Evolutionary conservation across 2,888 invertebrate species (phyloP).

Genomic region (Agrotis clavis): DNA sequence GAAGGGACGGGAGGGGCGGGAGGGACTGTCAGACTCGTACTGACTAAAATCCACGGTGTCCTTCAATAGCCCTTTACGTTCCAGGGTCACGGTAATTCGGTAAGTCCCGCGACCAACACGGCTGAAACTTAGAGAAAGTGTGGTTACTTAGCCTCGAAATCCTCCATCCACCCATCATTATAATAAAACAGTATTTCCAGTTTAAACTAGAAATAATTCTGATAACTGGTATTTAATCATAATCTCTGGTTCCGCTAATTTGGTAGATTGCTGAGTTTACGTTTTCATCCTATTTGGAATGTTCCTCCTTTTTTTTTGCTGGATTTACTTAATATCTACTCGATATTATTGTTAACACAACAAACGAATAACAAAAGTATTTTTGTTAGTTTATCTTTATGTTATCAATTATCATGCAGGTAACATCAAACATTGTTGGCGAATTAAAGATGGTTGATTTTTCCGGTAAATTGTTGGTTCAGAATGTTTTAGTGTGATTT

Average conservation of each 20-base stretch:
- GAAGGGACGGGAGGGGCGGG: too few relatives aligned
- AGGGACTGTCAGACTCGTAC: too few relatives aligned
- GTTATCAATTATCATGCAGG: conserved; percentile 44
- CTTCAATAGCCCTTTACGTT: too few relatives aligned
- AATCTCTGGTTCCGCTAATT: too few relatives aligned
- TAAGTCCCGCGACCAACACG: too few relatives aligned
- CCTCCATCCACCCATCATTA: too few relatives aligned
- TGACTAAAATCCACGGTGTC: too few relatives aligned
- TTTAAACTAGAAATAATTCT: background rate
- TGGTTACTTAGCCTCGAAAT: too few relatives aligned
- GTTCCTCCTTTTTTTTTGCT: conserved; percentile 20
- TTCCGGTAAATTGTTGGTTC: conserved; percentile 16
- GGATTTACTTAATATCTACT: conserved; percentile 19
- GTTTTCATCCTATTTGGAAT: too few relatives aligned
- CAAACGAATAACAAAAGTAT: conserved; percentile 30
- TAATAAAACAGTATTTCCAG: background rate
- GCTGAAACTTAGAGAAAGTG: too few relatives aligned
- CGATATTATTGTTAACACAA: background rate
- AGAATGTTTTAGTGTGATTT: conserved; percentile 32
- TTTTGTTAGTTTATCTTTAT: conserved; percentile 19
- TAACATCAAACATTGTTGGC: conserved; percentile 38
- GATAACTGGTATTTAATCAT: background rate
- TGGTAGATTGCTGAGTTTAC: too few relatives aligned
- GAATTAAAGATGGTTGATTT: conserved; percentile 11
- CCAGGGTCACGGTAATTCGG: too few relatives aligned